Base-by-base conservation (phyloP, 2,113 vertebrate genomes). In the Perca flavescens region DNA sequence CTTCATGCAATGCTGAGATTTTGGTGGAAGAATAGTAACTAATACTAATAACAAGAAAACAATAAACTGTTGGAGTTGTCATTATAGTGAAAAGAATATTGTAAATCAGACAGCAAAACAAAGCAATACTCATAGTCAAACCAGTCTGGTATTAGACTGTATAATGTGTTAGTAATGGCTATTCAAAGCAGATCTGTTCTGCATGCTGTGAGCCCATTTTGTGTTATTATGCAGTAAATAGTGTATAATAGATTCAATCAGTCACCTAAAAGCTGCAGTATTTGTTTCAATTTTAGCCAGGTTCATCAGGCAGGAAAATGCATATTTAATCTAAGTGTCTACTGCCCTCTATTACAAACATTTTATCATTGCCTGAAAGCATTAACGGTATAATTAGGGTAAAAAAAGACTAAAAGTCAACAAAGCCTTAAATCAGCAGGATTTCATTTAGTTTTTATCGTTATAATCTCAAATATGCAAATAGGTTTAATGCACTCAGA, bases 391-490 rank as follows among this genome's bases (percentile, higher is more conserved):
- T 89, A 90, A 93, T 94, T 92, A 83, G 86, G 85, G 47, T 83
- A 74, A 85, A 89, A 85, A 89, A 92, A 88, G 88, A 91, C 71
- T 77, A 85, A 90, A 92, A 94, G 87, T 91, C 91, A 93, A 90
- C 90, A 93, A 90, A 91, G 88, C 91, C 85, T 92, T 88, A 92
- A 89, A 92, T 92, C 88, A 89, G 90, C 86, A 89, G 86, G 74
- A 90, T 92, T 91, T 85, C 84, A 87, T 92, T 93, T 88, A 80
- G 86, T 73, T 82, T 82, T 89, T 92, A 95, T 94, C 92, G 60
- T 89, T 90, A 88, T 91, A 94, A 95, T 88, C 90, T 93, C 83
- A 88, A 90, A 91, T 90, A 94, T 94, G 92, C 90, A 94, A 95
- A 95, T 94, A 76, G 80, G 65, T 87, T 93, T 94, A 91, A 94